A percentile compares a stretch with the other conserved stretches of the same genome.
These are phyloP conservation scores for Scatophagus argus DNA, from an alignment of 2,113 vertebrate species.

Conservation along the genomic window DNA sequence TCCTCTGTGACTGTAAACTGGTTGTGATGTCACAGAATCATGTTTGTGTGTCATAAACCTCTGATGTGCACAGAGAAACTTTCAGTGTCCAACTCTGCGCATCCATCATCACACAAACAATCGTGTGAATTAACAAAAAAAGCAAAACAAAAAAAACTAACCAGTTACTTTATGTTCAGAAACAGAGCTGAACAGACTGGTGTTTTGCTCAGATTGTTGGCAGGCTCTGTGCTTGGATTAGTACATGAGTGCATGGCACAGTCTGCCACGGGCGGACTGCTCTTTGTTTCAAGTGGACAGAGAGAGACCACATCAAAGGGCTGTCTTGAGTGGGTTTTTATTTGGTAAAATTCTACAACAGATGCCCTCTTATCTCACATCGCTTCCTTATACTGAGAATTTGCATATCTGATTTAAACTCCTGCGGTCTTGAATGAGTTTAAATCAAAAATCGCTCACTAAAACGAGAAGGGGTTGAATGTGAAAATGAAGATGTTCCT, in stretches of 20 bases:
- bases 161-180: too few relatives aligned
- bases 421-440: background rate
- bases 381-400: background rate
- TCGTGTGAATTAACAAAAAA: too few relatives aligned
- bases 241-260: too few relatives aligned
- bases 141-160: too few relatives aligned
- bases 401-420: background rate
- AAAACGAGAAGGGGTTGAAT: too few relatives aligned
- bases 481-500: background rate
- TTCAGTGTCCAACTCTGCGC: background rate
- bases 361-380: background rate
- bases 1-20: background rate
- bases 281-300: background rate
- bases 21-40: background rate
- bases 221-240: too few relatives aligned
- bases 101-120: too few relatives aligned
- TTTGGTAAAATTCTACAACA: background rate
- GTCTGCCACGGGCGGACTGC: background rate
- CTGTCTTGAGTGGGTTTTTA: background rate
- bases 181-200: too few relatives aligned
- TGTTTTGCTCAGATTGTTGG: too few relatives aligned
- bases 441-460: background rate
- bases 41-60: background rate
- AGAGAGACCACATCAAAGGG: background rate
- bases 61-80: background rate